Evolutionary conservation across 2,113 vertebrate genomes (phyloP).

Genomic region (Poicephalus meyeri): DNA sequence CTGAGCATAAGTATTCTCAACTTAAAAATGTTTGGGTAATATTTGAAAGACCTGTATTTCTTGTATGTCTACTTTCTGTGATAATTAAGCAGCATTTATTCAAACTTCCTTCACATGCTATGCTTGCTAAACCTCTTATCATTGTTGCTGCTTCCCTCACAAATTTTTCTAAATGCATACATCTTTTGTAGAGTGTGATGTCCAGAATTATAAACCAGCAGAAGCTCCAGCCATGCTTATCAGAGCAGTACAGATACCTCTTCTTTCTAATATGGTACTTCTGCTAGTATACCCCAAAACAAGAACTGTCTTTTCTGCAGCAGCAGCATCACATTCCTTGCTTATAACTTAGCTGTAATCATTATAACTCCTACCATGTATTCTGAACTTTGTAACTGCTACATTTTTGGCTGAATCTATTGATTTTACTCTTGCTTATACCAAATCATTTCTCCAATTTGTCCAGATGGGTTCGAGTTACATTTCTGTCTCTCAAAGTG

Average conservation of each 20-base stretch:
- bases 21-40: not conserved
- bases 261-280: not conserved
- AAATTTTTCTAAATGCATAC: not conserved
- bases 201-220: not conserved
- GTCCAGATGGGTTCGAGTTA: not conserved
- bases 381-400: not conserved
- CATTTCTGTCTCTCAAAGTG: not conserved
- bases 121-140: not conserved
- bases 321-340: not conserved
- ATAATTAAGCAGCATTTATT: not conserved
- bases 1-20: not conserved
- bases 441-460: not conserved
- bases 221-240: not conserved
- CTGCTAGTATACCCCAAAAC: not conserved
- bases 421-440: conserved; percentile 9
- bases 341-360: not conserved
- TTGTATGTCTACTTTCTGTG: not conserved
- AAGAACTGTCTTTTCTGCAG: not conserved
- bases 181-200: not conserved
- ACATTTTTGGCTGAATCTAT: not conserved
- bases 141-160: not conserved
- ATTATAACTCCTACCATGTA: not conserved
- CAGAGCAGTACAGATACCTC: not conserved
- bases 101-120: not conserved
- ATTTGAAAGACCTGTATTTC: not conserved